A percentile compares a stretch with the other conserved stretches of the same genome.
phyloP scores from a whole-genome alignment of 1,140 invertebrate species.

The Drosophila malerkotliana region DNA sequence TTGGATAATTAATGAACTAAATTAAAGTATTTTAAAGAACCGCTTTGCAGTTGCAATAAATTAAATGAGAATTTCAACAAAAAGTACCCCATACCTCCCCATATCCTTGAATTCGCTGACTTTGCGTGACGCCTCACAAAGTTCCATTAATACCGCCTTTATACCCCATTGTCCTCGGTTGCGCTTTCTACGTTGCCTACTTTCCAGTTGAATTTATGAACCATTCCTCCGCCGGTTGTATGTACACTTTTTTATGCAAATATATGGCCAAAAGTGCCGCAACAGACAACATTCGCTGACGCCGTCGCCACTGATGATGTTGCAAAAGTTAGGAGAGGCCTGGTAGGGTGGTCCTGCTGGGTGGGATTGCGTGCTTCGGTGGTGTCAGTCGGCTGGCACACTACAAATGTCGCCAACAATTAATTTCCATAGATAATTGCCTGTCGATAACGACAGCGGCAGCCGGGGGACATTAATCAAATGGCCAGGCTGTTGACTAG shows the following conservation, averaged over 20 bases:
- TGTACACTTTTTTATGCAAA: conserved; percentile 59
- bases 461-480: conserved; percentile 67
- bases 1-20: background rate
- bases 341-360: background rate
- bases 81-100: background rate
- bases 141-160: background rate
- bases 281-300: conserved; percentile 44
- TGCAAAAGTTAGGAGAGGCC: background rate
- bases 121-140: background rate
- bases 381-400: conserved; percentile 49
- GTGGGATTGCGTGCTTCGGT: conserved; percentile 45
- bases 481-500: conserved; percentile 38
- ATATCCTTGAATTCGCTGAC: background rate
- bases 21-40: background rate
- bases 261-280: conserved; percentile 47
- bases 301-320: conserved; percentile 33
- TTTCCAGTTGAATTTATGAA: conserved; percentile 51
- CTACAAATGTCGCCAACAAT: conserved; percentile 60
- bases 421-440: conserved; percentile 74
- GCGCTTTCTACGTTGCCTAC: conserved; percentile 43
- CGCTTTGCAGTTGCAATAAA: background rate
- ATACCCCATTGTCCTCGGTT: conserved; percentile 30
- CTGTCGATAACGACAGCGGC: conserved; percentile 61
- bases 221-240: conserved; percentile 34
- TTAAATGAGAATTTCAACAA: background rate